phyloP scores from a whole-genome alignment of 2,113 vertebrate species.

The Bungarus multicinctus region DNA sequence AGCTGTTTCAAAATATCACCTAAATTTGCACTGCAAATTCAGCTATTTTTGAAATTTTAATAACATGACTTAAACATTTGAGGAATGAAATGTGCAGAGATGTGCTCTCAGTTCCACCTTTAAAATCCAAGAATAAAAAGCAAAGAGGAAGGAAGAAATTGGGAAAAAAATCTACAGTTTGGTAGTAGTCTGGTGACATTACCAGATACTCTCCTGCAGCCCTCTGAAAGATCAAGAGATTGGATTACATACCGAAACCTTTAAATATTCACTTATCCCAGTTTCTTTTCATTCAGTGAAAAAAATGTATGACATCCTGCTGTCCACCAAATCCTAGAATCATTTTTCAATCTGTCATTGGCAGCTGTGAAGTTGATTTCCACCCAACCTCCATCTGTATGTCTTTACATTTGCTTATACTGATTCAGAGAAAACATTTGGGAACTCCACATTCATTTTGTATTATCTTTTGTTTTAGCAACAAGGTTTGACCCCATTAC shows the following conservation, averaged over 20 bases:
- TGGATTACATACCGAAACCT: background rate
- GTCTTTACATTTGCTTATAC: background rate
- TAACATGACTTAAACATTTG: background rate
- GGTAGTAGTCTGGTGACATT: background rate
- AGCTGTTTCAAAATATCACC: background rate
- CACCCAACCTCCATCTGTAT: background rate
- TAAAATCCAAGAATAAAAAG: background rate
- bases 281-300: background rate
- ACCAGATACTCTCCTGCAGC: background rate
- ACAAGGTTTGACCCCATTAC: background rate
- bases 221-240: background rate
- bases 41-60: background rate
- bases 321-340: background rate
- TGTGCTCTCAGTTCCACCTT: background rate
- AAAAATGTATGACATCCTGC: background rate
- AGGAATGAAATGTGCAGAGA: background rate
- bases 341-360: background rate
- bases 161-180: background rate
- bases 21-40: background rate
- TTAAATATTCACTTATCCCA: background rate
- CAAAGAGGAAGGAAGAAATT: background rate
- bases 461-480: background rate
- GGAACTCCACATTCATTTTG: background rate
- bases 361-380: background rate
- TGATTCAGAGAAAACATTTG: background rate